phyloP scores from a whole-genome alignment of 2,888 invertebrate genomes.

The Eristalinus aeneus region DNA sequence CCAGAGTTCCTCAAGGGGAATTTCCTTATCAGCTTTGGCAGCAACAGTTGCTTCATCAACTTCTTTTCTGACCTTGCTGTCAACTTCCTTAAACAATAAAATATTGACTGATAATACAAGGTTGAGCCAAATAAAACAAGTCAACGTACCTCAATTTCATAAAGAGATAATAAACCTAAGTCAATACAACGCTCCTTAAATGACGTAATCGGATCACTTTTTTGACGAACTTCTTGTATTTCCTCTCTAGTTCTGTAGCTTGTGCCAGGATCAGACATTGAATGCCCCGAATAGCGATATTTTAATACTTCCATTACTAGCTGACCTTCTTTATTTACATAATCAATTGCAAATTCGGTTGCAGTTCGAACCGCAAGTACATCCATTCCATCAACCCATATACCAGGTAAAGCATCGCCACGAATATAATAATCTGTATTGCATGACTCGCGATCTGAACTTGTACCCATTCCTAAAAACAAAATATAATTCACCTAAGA shows the following conservation, averaged over 20 bases:
- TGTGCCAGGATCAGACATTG: slow-evolving; percentile 99
- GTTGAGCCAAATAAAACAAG: not conserved
- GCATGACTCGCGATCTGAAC: slow-evolving; percentile 91
- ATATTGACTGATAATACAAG: too few species aligned
- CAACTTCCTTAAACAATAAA: too few species aligned
- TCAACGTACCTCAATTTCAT: slow-evolving; percentile 93
- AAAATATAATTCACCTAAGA: too few species aligned
- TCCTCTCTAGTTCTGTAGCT: slow-evolving; percentile 94
- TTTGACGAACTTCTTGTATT: slow-evolving; percentile 96
- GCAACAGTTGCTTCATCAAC: too few species aligned
- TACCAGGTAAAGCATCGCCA: slow-evolving; percentile 95
- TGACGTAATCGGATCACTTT: slow-evolving; percentile 95
- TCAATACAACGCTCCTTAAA: slow-evolving; percentile 93
- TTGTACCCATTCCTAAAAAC: slow-evolving; percentile 97
- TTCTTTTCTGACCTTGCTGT: too few species aligned
- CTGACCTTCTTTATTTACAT: slow-evolving; percentile 92
- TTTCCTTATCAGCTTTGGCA: too few species aligned
- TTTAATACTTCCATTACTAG: slow-evolving; percentile 94
- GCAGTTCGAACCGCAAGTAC: slow-evolving; percentile 93
- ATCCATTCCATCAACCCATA: slow-evolving; percentile 99
- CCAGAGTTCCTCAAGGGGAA: too few species aligned
- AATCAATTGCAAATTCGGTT: slow-evolving; percentile 88
- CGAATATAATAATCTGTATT: slow-evolving; percentile 93
- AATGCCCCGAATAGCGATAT: slow-evolving; percentile 97
- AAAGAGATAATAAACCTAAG: slow-evolving; percentile 87